Percentiles rank a stretch among this genome's conserved stretches.
phyloP scores from a whole-genome alignment of 2,888 invertebrate species.

The Copidosoma aretas region DNA sequence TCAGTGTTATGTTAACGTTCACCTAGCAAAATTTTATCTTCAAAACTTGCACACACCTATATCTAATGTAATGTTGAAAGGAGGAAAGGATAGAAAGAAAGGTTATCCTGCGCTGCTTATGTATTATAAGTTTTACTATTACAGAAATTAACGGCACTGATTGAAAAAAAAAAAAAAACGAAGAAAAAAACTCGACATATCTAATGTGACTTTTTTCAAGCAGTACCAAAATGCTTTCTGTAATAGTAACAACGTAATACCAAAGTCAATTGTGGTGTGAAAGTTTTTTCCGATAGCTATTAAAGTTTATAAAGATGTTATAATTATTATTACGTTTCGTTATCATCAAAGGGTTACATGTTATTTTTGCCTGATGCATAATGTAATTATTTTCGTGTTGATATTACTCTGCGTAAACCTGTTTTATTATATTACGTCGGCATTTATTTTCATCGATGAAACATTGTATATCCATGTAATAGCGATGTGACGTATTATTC shows the following conservation, averaged over 20 bases:
- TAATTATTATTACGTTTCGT: slow-evolving; percentile 9
- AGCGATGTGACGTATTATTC: slow-evolving; percentile 32
- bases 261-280: slow-evolving; percentile 27
- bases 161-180: slow-evolving; percentile 10
- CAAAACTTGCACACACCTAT: slow-evolving; percentile 10
- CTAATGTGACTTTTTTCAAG: slow-evolving; percentile 12
- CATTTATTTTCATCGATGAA: slow-evolving; percentile 38
- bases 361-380: slow-evolving; percentile 16
- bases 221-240: slow-evolving; percentile 13
- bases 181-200: not conserved
- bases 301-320: not conserved
- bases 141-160: slow-evolving; percentile 20
- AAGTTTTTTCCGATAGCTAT: slow-evolving; percentile 23
- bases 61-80: not conserved
- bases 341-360: slow-evolving; percentile 24
- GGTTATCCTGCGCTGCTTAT: slow-evolving; percentile 11
- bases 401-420: slow-evolving; percentile 24
- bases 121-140: slow-evolving; percentile 33
- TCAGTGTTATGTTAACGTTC: not conserved
- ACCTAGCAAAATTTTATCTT: slow-evolving; percentile 12
- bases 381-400: slow-evolving; percentile 16
- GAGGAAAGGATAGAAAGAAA: slow-evolving; percentile 11
- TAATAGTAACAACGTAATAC: slow-evolving; percentile 25
- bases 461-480: slow-evolving; percentile 28
- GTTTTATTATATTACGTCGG: slow-evolving; percentile 33